A percentile compares a stretch with the other conserved stretches of the same genome.
Evolutionary conservation across 2,113 vertebrate genomes (phyloP).

Genomic region (Ailurus styani): DNA sequence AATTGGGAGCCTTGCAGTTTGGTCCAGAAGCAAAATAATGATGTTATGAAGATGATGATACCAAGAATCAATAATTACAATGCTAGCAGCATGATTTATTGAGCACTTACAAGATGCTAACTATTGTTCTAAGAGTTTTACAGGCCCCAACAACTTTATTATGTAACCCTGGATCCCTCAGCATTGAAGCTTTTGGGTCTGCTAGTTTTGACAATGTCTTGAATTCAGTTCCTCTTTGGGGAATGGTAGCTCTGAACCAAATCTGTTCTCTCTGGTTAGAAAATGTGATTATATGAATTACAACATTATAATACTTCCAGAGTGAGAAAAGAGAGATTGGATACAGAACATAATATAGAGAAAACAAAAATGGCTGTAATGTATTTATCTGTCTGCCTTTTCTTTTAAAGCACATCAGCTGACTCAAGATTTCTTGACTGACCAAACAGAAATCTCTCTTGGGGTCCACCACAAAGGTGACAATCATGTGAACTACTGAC

Average conservation of each 20-base stretch:
- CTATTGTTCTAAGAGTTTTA: not conserved
- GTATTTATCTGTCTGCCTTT: not conserved
- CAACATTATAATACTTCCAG: not conserved
- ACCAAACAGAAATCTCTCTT: not conserved
- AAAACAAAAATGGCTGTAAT: not conserved
- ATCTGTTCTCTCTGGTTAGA: not conserved
- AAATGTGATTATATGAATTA: not conserved
- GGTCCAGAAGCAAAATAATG: not conserved
- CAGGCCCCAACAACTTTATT: not conserved
- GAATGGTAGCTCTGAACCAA: not conserved
- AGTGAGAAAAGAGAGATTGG: not conserved
- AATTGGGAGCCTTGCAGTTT: not conserved
- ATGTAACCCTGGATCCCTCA: not conserved
- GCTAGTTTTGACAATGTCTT: not conserved
- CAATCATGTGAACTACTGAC: conserved; percentile 68
- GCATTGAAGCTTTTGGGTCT: not conserved
- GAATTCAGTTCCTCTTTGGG: not conserved
- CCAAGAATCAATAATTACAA: not conserved
- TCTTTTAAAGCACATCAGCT: not conserved
- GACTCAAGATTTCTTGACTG: not conserved
- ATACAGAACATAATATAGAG: not conserved
- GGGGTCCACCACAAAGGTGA: conserved; percentile 68
- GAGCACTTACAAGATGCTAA: not conserved
- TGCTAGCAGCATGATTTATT: not conserved
- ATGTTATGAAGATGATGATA: not conserved